Percentiles rank a stretch among this genome's conserved stretches.
phyloP scores from a whole-genome alignment of 2,888 invertebrate species.

The Diplolepis rosae region DNA sequence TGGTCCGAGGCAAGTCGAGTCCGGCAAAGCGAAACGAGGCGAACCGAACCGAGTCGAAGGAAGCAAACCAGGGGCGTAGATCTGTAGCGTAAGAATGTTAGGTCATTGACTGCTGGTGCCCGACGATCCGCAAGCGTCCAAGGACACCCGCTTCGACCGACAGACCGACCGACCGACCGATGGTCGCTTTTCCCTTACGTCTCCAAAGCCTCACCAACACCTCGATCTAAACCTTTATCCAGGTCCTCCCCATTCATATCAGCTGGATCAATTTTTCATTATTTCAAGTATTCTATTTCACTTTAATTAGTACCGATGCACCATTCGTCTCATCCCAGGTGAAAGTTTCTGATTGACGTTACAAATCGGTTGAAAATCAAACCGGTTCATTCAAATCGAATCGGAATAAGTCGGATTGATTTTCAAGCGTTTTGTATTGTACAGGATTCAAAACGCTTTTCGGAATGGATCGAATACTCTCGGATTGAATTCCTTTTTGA shows the following conservation, averaged over 20 bases:
- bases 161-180: slow-evolving; percentile 36
- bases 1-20: neutral
- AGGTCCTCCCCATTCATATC: neutral
- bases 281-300: too few relatives aligned
- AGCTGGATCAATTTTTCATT: too few relatives aligned
- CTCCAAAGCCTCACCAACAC: neutral
- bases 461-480: too few relatives aligned
- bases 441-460: too few relatives aligned
- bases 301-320: too few relatives aligned
- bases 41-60: slow-evolving; percentile 62
- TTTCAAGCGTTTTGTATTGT: too few relatives aligned
- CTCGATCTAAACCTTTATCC: slow-evolving; percentile 25
- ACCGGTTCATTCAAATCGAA: too few relatives aligned
- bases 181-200: slow-evolving; percentile 21
- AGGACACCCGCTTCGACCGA: slow-evolving; percentile 68
- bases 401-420: too few relatives aligned
- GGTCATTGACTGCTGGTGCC: slow-evolving; percentile 72
- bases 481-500: too few relatives aligned
- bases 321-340: too few relatives aligned
- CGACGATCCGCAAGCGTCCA: slow-evolving; percentile 72
- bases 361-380: too few relatives aligned
- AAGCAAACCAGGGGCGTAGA: slow-evolving; percentile 53
- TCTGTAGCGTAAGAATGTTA: slow-evolving; percentile 56
- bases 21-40: slow-evolving; percentile 46
- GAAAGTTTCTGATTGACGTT: too few relatives aligned